Conservation (phyloP, 2,797 vertebrate genomes). For the Lepidocolaptes lacrymiger region DNA sequence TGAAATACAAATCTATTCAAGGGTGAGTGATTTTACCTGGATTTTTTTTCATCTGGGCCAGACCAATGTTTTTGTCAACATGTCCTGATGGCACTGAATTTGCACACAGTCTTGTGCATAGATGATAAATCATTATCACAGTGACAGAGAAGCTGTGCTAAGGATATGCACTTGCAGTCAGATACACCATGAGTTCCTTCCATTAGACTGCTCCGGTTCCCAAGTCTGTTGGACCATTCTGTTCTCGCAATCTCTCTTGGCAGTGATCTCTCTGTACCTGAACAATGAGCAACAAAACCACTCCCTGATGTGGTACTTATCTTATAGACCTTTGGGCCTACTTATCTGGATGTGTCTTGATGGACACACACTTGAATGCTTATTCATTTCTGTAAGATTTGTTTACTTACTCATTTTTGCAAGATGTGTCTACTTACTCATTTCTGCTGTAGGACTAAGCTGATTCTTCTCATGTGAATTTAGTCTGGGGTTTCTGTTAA, state of each 20-base stretch:
- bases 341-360: background rate
- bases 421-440: background rate
- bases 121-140: background rate
- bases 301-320: background rate
- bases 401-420: background rate
- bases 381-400: background rate
- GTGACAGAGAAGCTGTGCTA: background rate
- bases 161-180: background rate
- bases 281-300: background rate
- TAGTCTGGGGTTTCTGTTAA: background rate
- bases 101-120: background rate
- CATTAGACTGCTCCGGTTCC: background rate
- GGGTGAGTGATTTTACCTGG: background rate
- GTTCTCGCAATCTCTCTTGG: background rate
- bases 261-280: background rate
- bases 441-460: background rate
- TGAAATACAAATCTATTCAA: background rate
- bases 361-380: background rate
- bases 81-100: background rate
- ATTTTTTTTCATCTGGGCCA: background rate
- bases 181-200: background rate
- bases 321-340: background rate
- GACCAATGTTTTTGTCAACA: background rate
- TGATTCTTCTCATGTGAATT: background rate
- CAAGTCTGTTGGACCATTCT: background rate